Conservation (phyloP, 2,888 invertebrate genomes). For the Halictus quadricinctus region DNA sequence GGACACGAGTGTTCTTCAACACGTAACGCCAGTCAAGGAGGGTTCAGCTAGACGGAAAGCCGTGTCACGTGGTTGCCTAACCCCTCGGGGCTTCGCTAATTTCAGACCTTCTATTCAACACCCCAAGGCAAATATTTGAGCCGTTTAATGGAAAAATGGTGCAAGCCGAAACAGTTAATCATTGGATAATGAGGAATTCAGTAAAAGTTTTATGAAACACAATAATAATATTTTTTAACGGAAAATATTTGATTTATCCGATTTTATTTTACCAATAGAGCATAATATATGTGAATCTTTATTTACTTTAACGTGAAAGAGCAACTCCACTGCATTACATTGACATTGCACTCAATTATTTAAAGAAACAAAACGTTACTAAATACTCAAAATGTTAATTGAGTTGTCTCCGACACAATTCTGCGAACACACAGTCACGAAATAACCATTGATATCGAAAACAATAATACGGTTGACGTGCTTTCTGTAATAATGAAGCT, state of each 20-base stretch:
- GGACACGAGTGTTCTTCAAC: background rate
- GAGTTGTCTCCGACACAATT: background rate
- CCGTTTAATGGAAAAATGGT: background rate
- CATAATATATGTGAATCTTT: too few relatives aligned
- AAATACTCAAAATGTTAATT: background rate
- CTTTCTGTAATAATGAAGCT: background rate
- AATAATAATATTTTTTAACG: background rate
- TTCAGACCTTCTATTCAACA: background rate
- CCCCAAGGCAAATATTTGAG: background rate
- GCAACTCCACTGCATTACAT: background rate
- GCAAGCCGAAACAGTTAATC: background rate
- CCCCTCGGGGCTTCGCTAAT: background rate
- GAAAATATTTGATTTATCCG: too few relatives aligned
- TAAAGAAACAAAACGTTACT: background rate
- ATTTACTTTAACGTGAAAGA: too few relatives aligned
- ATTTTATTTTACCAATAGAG: too few relatives aligned
- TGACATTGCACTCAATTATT: background rate
- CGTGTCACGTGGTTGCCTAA: background rate
- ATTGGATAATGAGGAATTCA: background rate
- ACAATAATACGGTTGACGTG: background rate
- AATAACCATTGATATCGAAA: background rate
- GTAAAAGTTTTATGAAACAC: too few relatives aligned
- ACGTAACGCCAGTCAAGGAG: background rate
- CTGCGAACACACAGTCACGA: background rate
- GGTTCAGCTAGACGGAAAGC: background rate